Base-by-base conservation (phyloP, 2,113 vertebrate species). In the Neolamprologus sp. region DNA sequence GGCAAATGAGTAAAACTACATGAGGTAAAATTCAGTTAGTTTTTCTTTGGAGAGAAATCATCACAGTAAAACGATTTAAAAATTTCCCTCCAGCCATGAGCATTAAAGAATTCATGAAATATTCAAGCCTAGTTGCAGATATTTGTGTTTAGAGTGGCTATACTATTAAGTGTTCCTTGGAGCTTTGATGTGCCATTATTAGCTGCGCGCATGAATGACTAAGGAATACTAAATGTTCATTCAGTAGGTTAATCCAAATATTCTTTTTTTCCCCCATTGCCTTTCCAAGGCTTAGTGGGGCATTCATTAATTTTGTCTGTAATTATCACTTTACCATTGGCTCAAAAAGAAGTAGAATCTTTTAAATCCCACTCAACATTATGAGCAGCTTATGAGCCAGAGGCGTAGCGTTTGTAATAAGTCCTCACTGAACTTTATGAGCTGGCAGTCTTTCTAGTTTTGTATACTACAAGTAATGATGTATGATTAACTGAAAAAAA, bases 351-450 rank as follows among this genome's bases (percentile, higher is more conserved):
- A 82, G 89, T 88, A 91, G 83, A 93, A 91, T 93, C 83, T 89
- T 79, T 92, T 93, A 94, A 95, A 93, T 91, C 91, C 92, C 83
- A 83, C 91, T 94, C 88, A 93, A 85, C 84, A 88, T 92, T 91
- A 91, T 79, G 86, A 93, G 85, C 90, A 89, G 88, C 94, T 95
- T 92, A 92, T 87, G 84, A 91, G 84, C 87, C 84, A 83, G 53
- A 83, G 84, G 80, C 81, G 51, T 63, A 65, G 86, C n/a, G 30
- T 87, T 83, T 84, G 58, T 86, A 94, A 91, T 80, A 92, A 87
- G 40, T 90, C 91, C 17, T 91, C 80, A 86, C 84, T 80, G 65
- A 92, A 89, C 80, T 81, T 82, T 26, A 83, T 83, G 63, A 87
- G 51, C 81, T 87, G 51, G 75, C 81, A 81, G 12, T 78, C 65